Conservation (phyloP, 2,797 vertebrate genomes). For the Spinibarbus caldwelli region DNA sequence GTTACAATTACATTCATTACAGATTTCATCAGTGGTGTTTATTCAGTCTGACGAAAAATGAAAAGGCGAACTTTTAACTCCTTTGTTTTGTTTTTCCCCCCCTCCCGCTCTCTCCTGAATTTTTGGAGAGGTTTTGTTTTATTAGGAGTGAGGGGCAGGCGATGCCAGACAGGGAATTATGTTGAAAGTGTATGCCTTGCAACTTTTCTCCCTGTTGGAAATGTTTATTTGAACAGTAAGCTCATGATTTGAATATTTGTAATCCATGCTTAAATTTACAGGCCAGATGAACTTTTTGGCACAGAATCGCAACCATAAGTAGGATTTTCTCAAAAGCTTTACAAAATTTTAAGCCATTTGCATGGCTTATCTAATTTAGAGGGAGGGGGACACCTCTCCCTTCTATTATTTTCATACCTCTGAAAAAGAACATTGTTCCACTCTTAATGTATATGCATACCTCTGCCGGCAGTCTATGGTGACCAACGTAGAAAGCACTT, state of each 20-base stretch:
- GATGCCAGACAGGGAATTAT: constrained; percentile 82
- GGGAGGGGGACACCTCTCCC: constrained; percentile 69
- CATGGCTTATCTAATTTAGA: constrained; percentile 88
- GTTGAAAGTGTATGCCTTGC: constrained; percentile 87
- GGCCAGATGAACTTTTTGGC: constrained; percentile 90
- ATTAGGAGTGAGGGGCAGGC: constrained; percentile 68
- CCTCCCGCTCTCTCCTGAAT: constrained; percentile 37
- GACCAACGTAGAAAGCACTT: constrained; percentile 46
- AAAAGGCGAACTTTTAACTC: constrained; percentile 77
- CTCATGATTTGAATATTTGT: constrained; percentile 91
- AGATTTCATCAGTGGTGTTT: constrained; percentile 83
- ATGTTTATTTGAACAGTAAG: constrained; percentile 92
- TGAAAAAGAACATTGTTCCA: constrained; percentile 72
- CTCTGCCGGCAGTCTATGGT: constrained; percentile 49
- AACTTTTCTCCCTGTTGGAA: constrained; percentile 84
- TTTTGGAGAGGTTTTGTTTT: constrained; percentile 66
- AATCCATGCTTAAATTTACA: constrained; percentile 91
- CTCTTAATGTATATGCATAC: constrained; percentile 68
- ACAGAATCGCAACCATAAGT: constrained; percentile 86
- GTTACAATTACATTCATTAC: constrained; percentile 86
- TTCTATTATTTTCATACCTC: constrained; percentile 78
- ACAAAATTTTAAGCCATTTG: constrained; percentile 90
- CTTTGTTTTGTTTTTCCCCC: constrained; percentile 67
- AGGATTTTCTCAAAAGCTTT: constrained; percentile 87
- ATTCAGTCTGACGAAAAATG: constrained; percentile 74